Evolutionary conservation across 1,140 invertebrate genomes (phyloP), one percentile per base, ranked within the genome.

Genomic region (Heliconius eleuchia): DNA sequence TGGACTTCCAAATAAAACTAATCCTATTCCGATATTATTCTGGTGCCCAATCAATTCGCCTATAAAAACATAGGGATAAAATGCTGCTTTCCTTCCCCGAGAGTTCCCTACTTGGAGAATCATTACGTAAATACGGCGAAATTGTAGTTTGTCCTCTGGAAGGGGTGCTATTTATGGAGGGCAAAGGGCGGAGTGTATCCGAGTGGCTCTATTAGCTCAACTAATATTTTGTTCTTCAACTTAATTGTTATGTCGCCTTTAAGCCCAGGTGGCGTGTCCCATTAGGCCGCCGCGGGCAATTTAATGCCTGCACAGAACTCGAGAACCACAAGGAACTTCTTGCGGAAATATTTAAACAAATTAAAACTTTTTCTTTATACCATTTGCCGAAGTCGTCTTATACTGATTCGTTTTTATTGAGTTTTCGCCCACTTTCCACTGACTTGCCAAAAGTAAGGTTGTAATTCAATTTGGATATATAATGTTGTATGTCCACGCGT

Each of bases 261-360:
- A 91, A 94, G 87, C 89, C 87, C 91, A 94, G 91, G 92, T 94
- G 90, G 88, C 86, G 87, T 85, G 88, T 86, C 86, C 85, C 90
- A 91, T 94, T 94, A 91, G 87, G 87, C 85, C 83, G 86, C 89
- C 83, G 84, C 85, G 81, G 87, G 88, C 87, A 80, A 90, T 76
- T 87, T 89, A 91, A 89, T 92, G 82, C 88, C 80, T 80, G 82
- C 88, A 89, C 85, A 87, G 88, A 92, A 91, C 88, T 89, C 84
- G 87, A 89, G 87, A 81, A 79, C 83, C 85, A 84, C 79, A 84
- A 86, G 85, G 85, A 90, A 87, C 84, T 86, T 86, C 77, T 75
- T 83, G 84, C 86, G 86, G 88, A 93, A 93, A 92, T 93, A 91
- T 93, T 94, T 94, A 92, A 94, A 92, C 92, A 92, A 94, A 92